These are phyloP conservation scores for Astyanax mexicanus DNA, from an alignment of 2,797 vertebrate genomes.

Conservation along the genomic window DNA sequence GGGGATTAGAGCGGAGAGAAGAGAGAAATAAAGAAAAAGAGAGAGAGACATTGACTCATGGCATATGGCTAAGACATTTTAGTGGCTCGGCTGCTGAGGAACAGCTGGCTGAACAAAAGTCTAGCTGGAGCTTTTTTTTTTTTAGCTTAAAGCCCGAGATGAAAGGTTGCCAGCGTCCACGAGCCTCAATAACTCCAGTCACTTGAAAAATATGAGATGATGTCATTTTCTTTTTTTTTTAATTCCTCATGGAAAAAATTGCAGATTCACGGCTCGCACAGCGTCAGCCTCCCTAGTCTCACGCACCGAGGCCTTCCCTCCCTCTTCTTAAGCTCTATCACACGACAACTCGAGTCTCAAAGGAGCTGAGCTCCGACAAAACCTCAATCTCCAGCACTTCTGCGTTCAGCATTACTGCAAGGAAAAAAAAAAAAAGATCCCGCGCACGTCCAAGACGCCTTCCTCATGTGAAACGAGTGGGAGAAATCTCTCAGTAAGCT, in stretches of 20 bases:
- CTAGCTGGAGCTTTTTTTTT: background rate
- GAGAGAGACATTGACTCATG: background rate
- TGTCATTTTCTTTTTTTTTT: background rate
- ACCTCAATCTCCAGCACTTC: constrained; percentile 36
- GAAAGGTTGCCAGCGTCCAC: background rate
- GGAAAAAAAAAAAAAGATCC: constrained; percentile 10
- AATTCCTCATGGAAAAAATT: background rate
- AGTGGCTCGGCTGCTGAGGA: background rate
- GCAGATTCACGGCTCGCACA: background rate
- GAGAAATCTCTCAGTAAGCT: background rate
- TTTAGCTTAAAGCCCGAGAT: background rate
- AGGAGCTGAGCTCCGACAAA: constrained; percentile 43
- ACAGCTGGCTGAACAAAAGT: background rate
- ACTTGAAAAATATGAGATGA: background rate
- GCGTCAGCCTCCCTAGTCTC: background rate
- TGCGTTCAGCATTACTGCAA: constrained; percentile 21
- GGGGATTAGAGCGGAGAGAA: constrained; percentile 29
- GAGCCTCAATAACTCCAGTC: background rate
- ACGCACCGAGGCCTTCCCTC: background rate
- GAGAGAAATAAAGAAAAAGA: no score
- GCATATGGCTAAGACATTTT: background rate
- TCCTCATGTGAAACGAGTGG: background rate
- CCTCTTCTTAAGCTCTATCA: constrained; percentile 31
- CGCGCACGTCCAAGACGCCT: background rate
- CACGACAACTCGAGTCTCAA: constrained; percentile 39